A percentile compares a stretch with the other conserved stretches of the same genome.
phyloP scores from a whole-genome alignment of 23 tunicate genomes.

The Aplidium turbinatum region DNA sequence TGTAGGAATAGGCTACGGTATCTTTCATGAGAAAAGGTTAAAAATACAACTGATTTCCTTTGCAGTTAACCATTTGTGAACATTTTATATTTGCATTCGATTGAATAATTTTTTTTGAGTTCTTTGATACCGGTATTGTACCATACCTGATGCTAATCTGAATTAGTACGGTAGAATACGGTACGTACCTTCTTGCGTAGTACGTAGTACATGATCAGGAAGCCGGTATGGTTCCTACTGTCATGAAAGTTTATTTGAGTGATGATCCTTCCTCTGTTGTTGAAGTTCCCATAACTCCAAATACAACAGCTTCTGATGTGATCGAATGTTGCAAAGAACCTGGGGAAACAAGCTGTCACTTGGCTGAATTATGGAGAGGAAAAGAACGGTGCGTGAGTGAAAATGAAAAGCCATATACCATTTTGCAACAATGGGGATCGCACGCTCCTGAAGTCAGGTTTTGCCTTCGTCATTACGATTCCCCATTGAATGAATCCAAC shows the following conservation, averaged over 20 bases:
- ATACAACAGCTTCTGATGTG: conserved; percentile 90
- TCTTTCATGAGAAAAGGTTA: too few species aligned
- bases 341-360: conserved; percentile 76
- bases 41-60: too few species aligned
- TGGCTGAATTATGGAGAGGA: conserved; percentile 84
- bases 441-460: conserved; percentile 86
- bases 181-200: too few species aligned
- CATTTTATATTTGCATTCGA: too few species aligned
- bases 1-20: too few species aligned
- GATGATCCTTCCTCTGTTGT: conserved; percentile 71
- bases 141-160: too few species aligned
- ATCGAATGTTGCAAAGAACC: conserved; percentile 91
- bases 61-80: too few species aligned
- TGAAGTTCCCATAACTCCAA: conserved; percentile 92
- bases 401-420: conserved; percentile 87
- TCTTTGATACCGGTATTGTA: too few species aligned
- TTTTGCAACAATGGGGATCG: conserved; percentile 95
- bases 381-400: conserved; percentile 77
- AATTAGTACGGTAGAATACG: too few species aligned
- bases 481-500: background rate
- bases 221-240: conserved; percentile 90
- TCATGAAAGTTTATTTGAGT: conserved; percentile 75
- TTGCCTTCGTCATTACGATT: conserved; percentile 59
- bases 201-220: too few species aligned
- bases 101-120: too few species aligned